These are phyloP conservation scores for Oncopeltus fasciatus DNA, from an alignment of 1,140 invertebrate genomes.

Conservation along the genomic window DNA sequence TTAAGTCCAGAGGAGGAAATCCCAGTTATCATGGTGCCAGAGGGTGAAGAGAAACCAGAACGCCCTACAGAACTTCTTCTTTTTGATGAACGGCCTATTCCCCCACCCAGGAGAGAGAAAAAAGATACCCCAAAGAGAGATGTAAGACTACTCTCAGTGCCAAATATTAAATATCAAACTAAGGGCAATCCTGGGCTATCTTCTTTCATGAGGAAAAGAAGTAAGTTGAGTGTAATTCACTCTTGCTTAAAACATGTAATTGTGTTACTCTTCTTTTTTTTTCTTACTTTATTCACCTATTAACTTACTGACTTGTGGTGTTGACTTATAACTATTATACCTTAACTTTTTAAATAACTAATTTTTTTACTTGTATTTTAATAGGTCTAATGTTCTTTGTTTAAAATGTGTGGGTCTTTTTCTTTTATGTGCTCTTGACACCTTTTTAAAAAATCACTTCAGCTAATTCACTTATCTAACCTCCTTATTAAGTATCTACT, in stretches of 20 bases:
- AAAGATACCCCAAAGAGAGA: constrained; percentile 37
- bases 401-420: too few species aligned
- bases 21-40: constrained; percentile 18
- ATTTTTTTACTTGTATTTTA: too few species aligned
- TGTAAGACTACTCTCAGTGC: constrained; percentile 55
- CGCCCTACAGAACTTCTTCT: constrained; percentile 48
- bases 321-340: too few species aligned
- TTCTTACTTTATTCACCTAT: neutral
- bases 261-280: neutral
- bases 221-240: constrained; percentile 46
- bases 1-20: constrained; percentile 21
- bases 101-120: constrained; percentile 41
- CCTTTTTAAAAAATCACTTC: too few species aligned
- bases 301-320: too few species aligned
- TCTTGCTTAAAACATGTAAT: neutral
- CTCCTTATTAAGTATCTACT: too few species aligned
- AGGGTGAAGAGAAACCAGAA: constrained; percentile 12
- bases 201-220: constrained; percentile 60
- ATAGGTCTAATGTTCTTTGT: too few species aligned
- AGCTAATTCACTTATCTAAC: too few species aligned
- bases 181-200: constrained; percentile 29
- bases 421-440: too few species aligned
- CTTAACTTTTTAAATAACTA: too few species aligned
- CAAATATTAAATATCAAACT: constrained; percentile 53
- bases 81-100: constrained; percentile 42